A percentile compares a stretch with the other conserved stretches of the same genome.
phyloP scores from a whole-genome alignment of 2,888 invertebrate genomes.

The Phengaris alcon region DNA sequence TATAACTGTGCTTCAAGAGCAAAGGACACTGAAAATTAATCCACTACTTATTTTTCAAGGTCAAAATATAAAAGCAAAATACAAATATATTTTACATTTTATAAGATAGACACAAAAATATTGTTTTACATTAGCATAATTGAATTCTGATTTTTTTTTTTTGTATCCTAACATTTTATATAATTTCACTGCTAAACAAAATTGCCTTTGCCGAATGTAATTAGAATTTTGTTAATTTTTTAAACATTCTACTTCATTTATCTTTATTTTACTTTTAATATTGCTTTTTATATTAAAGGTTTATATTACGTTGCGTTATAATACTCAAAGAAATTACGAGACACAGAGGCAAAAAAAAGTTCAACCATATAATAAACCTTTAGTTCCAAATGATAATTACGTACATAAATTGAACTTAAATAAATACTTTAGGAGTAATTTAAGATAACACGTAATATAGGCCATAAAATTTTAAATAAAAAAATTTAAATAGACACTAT shows the following conservation, averaged over 20 bases:
- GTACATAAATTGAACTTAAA: conserved; percentile 4
- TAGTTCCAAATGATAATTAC: conserved; percentile 25
- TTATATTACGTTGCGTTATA: too few species aligned
- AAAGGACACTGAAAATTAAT: too few species aligned
- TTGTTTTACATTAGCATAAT: too few species aligned
- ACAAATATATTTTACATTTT: too few species aligned
- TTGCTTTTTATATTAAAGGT: neutral
- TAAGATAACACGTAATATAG: conserved; percentile 4
- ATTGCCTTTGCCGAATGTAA: neutral
- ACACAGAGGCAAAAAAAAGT: conserved; percentile 3
- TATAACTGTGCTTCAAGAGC: too few species aligned
- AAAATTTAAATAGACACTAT: neutral
- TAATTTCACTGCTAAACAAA: neutral
- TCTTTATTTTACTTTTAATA: neutral
- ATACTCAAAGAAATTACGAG: conserved; percentile 13
- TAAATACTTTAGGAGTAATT: conserved; percentile 3
- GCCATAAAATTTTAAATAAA: neutral
- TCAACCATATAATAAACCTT: conserved; percentile 22
- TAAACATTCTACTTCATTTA: neutral
- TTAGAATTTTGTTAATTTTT: neutral
- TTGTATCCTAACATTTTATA: neutral
- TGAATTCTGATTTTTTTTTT: neutral
- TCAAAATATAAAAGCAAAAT: too few species aligned
- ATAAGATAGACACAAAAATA: too few species aligned
- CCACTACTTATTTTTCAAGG: too few species aligned